phyloP scores from a whole-genome alignment of 1,140 invertebrate species.

The Drosophila nigromelanica region DNA sequence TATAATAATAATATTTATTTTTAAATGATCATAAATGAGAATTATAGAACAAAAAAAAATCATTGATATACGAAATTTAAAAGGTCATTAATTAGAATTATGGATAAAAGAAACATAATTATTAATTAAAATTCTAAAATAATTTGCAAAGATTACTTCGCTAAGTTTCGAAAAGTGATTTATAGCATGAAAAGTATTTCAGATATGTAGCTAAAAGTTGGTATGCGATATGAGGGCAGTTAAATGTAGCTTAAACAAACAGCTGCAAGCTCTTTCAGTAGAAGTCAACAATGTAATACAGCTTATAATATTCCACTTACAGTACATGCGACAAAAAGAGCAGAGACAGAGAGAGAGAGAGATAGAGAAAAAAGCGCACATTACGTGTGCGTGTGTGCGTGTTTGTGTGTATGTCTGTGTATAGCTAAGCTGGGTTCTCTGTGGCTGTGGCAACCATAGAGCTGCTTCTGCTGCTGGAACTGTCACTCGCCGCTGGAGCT shows the following conservation, averaged over 20 bases:
- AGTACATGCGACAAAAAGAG: constrained; percentile 18
- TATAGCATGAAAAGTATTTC: not conserved
- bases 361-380: constrained; percentile 22
- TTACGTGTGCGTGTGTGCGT: not conserved
- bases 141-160: too few species aligned
- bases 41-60: too few species aligned
- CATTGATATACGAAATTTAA: too few species aligned
- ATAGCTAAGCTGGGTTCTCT: constrained; percentile 30
- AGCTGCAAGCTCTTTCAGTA: not conserved
- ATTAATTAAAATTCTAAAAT: too few species aligned
- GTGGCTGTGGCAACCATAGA: constrained; percentile 29
- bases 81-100: too few species aligned
- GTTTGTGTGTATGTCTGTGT: constrained; percentile 8
- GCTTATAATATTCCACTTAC: constrained; percentile 30
- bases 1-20: too few species aligned
- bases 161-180: not conserved
- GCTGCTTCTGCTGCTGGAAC: constrained; percentile 19
- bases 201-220: not conserved
- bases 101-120: too few species aligned
- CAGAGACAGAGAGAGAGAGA: not conserved
- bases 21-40: not conserved
- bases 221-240: not conserved
- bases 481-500: constrained; percentile 35
- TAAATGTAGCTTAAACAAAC: constrained; percentile 18
- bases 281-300: constrained; percentile 17